These are phyloP conservation scores for Ophioderma brevispina DNA, from an alignment of 35 echinoderm and acorn worm species.

Conservation along the genomic window DNA sequence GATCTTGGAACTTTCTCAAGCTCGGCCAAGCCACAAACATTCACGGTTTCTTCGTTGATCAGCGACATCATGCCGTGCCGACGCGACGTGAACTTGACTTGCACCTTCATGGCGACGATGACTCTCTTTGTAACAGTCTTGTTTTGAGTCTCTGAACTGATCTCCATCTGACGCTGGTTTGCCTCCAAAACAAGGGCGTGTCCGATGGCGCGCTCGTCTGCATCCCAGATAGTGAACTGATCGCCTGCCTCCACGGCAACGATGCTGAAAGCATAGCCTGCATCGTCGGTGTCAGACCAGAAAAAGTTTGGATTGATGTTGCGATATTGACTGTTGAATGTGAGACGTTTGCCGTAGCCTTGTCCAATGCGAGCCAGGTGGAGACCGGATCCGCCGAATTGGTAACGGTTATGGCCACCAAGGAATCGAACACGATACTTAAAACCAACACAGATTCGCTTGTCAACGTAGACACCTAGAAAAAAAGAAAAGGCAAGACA, in stretches of 20 bases:
- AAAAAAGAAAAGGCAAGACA: slow-evolving; percentile 28
- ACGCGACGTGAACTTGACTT: slow-evolving; percentile 53
- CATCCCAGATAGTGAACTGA: slow-evolving; percentile 41
- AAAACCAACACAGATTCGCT: slow-evolving; percentile 67
- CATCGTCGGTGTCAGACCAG: slow-evolving; percentile 59
- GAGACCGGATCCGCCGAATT: slow-evolving; percentile 52
- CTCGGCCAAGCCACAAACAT: slow-evolving; percentile 52
- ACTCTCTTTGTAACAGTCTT: slow-evolving; percentile 39
- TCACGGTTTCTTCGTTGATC: slow-evolving; percentile 35
- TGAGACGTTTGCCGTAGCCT: slow-evolving; percentile 82
- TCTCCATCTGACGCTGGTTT: slow-evolving; percentile 50
- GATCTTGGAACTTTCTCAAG: slow-evolving; percentile 19
- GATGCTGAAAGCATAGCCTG: slow-evolving; percentile 65
- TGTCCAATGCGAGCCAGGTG: slow-evolving; percentile 59
- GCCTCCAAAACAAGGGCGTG: slow-evolving; percentile 42
- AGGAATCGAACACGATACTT: slow-evolving; percentile 60
- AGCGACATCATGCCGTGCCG: slow-evolving; percentile 75
- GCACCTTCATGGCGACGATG: slow-evolving; percentile 51
- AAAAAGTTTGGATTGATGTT: slow-evolving; percentile 76
- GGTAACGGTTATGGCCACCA: slow-evolving; percentile 14
- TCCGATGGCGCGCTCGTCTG: slow-evolving; percentile 49
- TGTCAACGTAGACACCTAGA: slow-evolving; percentile 58
- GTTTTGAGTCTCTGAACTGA: not conserved
- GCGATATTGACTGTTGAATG: slow-evolving; percentile 25
- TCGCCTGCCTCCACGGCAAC: slow-evolving; percentile 42